A percentile compares a stretch with the other conserved stretches of the same genome.
phyloP scores from a whole-genome alignment of 2,113 vertebrate genomes.

The Callionymus lyra region DNA sequence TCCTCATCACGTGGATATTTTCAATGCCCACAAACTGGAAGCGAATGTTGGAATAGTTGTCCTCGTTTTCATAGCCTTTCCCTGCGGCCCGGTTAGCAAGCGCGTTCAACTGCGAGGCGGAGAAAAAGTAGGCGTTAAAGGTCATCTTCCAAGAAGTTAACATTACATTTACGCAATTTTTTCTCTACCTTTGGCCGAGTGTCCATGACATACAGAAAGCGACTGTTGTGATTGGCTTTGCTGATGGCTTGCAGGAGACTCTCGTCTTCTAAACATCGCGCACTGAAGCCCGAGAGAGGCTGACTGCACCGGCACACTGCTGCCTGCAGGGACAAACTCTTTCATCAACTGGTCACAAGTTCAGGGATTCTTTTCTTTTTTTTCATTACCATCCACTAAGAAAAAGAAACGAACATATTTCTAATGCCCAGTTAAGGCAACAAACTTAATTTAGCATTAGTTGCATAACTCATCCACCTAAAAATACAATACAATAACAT shows the following conservation, averaged over 20 bases:
- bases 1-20: conserved; percentile 97
- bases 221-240: conserved; percentile 86
- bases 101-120: conserved; percentile 78
- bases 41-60: conserved; percentile 97
- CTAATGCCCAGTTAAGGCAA: too few relatives aligned
- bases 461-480: too few relatives aligned
- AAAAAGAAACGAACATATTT: too few relatives aligned
- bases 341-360: too few relatives aligned
- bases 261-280: conserved; percentile 92
- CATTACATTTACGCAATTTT: not conserved
- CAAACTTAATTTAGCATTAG: too few relatives aligned
- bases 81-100: conserved; percentile 94
- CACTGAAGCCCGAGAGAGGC: conserved; percentile 94
- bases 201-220: conserved; percentile 92
- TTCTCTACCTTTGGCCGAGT: conserved; percentile 84
- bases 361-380: too few relatives aligned
- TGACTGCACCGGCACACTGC: conserved; percentile 96
- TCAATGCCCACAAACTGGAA: conserved; percentile 99
- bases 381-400: too few relatives aligned
- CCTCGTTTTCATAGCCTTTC: conserved; percentile 98
- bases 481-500: too few relatives aligned
- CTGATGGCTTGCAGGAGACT: conserved; percentile 93
- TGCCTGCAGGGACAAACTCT: conserved; percentile 74
- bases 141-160: not conserved
- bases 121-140: not conserved